phyloP scores from a whole-genome alignment of 2,888 invertebrate species.

The Acanthosepion lycidas region DNA sequence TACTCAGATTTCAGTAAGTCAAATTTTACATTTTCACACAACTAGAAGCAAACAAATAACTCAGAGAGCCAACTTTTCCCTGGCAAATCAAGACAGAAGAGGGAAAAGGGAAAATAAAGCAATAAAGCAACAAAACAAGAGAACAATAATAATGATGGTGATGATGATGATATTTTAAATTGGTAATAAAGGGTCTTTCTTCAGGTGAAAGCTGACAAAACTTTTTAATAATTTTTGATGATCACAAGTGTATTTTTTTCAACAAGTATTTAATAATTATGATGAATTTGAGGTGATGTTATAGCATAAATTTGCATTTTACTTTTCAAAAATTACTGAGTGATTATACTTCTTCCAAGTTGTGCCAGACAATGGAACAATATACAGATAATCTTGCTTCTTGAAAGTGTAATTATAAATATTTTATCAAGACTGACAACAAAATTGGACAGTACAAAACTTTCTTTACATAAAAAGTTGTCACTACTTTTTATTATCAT shows the following conservation, averaged over 20 bases:
- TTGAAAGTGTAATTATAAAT: background rate
- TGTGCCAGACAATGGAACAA: background rate
- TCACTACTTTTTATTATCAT: too few relatives aligned
- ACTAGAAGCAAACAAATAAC: conserved; percentile 20
- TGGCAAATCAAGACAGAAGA: background rate
- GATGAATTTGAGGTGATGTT: background rate
- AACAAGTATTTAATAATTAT: background rate
- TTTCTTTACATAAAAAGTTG: too few relatives aligned
- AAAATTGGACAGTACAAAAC: background rate
- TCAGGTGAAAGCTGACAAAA: background rate
- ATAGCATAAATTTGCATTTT: background rate
- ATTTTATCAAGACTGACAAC: background rate
- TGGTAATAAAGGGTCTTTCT: background rate
- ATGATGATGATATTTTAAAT: background rate
- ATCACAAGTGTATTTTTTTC: background rate
- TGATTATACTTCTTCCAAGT: background rate
- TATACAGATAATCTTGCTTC: background rate
- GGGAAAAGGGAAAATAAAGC: background rate
- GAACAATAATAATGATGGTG: background rate
- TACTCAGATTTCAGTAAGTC: background rate
- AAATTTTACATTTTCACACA: background rate
- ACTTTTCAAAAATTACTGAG: background rate
- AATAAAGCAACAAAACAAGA: background rate
- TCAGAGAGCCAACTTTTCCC: conserved; percentile 4
- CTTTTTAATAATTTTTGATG: background rate